phyloP scores from a whole-genome alignment of 2,113 vertebrate species.

The Lasiurus borealis region DNA sequence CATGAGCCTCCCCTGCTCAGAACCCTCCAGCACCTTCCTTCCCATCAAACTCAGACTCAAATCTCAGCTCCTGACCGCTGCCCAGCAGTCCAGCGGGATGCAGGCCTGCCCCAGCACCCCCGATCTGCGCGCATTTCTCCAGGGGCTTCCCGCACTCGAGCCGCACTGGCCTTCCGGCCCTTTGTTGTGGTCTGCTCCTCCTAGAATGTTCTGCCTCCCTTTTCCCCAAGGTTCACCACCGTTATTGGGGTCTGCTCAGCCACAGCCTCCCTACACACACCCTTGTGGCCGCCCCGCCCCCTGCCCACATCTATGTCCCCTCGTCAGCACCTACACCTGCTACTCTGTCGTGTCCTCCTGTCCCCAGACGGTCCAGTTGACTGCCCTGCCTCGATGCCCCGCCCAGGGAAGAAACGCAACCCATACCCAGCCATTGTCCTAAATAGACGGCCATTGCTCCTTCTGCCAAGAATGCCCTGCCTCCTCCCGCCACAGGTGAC shows the following conservation, averaged over 20 bases:
- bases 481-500: not conserved
- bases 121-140: not conserved
- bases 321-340: not conserved
- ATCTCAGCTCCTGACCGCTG: not conserved
- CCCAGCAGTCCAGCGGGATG: fast-evolving
- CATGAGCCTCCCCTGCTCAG: not conserved
- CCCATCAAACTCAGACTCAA: not conserved
- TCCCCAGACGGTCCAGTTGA: not conserved
- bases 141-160: not conserved
- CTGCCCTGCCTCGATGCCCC: not conserved
- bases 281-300: too few species aligned
- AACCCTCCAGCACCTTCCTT: not conserved
- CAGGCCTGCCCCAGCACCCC: not conserved
- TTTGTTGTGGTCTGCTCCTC: not conserved
- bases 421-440: not conserved
- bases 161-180: not conserved
- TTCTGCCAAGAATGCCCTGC: not conserved
- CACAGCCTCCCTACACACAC: not conserved
- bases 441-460: not conserved
- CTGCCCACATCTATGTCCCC: not conserved
- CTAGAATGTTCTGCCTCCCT: not conserved
- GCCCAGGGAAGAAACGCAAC: not conserved
- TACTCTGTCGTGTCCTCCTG: not conserved
- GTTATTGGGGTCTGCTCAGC: not conserved
- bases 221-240: not conserved